Evolutionary conservation across 2,113 vertebrate species (phyloP), one percentile per base, ranked within the genome.

Genomic region (Trachemys scripta): DNA sequence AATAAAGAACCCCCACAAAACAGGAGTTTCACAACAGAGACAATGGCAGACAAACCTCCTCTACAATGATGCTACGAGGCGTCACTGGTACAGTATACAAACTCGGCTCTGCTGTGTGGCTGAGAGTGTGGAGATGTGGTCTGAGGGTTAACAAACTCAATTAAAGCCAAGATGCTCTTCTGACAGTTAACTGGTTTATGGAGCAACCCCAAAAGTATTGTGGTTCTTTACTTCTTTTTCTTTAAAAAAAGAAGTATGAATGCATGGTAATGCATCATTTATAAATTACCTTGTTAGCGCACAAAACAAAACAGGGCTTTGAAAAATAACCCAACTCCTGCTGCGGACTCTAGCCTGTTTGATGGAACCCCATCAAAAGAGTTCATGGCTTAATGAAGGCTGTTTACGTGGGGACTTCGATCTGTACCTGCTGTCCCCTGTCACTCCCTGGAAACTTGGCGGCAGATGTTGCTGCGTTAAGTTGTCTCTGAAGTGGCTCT

Each of bases 401-500:
- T 95, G 94, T 98, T 98, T 98, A 80, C 24, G 97, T 87, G 95
- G 98, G 98, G 98, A 97, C 99, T 98, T 97, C 94, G 97, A 98
- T 98, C 97, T 65, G 88, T 99, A 99, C 99, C 99, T 99, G 98
- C 99, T 98, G 98, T 99, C 99, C 99, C 99, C 98, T 92, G 98
- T 98, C 98, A 98, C 98, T 99, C 98, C 96, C 98, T 90, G 96
- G 98, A 98, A 99, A 99, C 99, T 98, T 97, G 98, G 98, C 97
- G 99, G 99, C 99, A 99, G 99, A 99, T 99, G 99, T 99, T 98
- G 97, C 97, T 19, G 97, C 89, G 92, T 96, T 97, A 98, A 99
- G 98, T 98, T 98, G 99, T 98, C 99, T 99, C 99, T 99, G 99
- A 99, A 99, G 99, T 99, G 98, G 98, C 98, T 99, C 98, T 98